Conservation (phyloP, 2,113 vertebrate genomes). For the Ceyx melanurus region DNA sequence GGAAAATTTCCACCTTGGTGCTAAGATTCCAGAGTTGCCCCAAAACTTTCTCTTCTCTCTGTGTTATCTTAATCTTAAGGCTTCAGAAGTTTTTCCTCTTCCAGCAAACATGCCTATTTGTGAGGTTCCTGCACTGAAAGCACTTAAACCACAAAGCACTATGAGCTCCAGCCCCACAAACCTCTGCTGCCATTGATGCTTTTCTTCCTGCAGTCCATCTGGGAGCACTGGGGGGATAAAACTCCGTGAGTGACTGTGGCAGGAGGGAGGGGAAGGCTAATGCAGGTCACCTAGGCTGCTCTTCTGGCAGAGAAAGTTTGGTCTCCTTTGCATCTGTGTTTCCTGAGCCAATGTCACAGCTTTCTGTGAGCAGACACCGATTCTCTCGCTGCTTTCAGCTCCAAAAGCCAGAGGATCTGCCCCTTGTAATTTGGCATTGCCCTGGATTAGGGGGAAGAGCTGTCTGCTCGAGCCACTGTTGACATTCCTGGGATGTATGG, state of each 20-base stretch:
- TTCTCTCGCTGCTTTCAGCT: background rate
- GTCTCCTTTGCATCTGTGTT: background rate
- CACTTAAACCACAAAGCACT: accelerated
- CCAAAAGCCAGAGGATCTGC: background rate
- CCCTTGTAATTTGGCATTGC: background rate
- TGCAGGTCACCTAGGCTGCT: background rate
- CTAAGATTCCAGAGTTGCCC: background rate
- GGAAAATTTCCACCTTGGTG: background rate
- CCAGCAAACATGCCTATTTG: background rate
- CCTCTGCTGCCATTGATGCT: accelerated
- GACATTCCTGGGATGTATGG: background rate
- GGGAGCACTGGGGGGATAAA: background rate
- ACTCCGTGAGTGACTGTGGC: accelerated
- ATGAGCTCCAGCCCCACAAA: background rate
- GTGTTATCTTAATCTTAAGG: accelerated
- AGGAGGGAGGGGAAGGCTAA: background rate
- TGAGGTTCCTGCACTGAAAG: background rate
- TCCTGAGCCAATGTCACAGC: background rate
- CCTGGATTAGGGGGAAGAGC: background rate
- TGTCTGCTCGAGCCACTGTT: background rate
- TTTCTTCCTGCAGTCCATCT: background rate
- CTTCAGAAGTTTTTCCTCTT: background rate
- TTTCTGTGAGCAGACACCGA: background rate
- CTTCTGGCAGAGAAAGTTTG: background rate
- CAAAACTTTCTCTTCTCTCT: background rate